These are phyloP conservation scores for Synergus gifuensis DNA, from an alignment of 2,888 invertebrate species.

Conservation along the genomic window DNA sequence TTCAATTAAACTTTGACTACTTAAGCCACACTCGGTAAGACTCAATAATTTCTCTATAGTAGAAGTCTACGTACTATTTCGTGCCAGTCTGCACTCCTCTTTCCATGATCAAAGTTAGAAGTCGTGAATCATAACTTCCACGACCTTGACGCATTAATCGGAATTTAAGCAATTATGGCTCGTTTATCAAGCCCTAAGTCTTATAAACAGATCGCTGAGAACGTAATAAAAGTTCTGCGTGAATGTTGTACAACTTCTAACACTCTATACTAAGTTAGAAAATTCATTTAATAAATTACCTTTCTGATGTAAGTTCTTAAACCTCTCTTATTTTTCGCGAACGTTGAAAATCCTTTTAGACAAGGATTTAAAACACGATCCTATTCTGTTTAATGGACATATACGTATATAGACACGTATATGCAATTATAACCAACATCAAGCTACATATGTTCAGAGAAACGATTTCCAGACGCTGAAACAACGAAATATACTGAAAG, in stretches of 20 bases:
- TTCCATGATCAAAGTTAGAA: neutral
- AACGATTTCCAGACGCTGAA: neutral
- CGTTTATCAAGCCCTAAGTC: slow-evolving; percentile 16
- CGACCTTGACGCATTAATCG: slow-evolving; percentile 11
- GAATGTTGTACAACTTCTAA: slow-evolving; percentile 6
- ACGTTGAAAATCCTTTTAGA: neutral
- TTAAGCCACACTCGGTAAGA: neutral
- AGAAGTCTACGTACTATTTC: neutral
- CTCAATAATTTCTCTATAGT: neutral
- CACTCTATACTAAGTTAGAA: neutral
- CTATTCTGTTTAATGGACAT: neutral
- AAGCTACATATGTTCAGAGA: neutral
- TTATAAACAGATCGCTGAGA: slow-evolving; percentile 1
- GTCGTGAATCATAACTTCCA: slow-evolving; percentile 19
- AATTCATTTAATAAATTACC: neutral
- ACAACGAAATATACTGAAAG: neutral
- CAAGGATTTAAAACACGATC: neutral
- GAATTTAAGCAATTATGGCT: slow-evolving; percentile 17
- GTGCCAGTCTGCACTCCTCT: slow-evolving; percentile 11
- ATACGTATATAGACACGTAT: neutral
- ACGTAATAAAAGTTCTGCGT: slow-evolving; percentile 19
- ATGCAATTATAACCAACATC: neutral
- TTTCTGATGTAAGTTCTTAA: neutral
- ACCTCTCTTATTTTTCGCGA: neutral
- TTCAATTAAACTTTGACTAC: neutral